These are phyloP conservation scores for Halocynthia roretzi DNA, from an alignment of 23 tunicate species.

Conservation along the genomic window DNA sequence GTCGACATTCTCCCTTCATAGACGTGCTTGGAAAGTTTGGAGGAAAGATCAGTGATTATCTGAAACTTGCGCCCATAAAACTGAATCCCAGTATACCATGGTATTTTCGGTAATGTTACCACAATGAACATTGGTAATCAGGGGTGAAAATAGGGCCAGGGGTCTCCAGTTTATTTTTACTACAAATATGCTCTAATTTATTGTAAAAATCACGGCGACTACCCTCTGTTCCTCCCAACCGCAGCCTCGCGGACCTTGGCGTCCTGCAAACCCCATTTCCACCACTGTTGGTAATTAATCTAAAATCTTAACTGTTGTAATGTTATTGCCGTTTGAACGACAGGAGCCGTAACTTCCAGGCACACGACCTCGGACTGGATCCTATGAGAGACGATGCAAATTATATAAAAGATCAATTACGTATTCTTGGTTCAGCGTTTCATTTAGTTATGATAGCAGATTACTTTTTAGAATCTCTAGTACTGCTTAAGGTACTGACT, in stretches of 20 bases:
- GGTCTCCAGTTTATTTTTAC: too few relatives aligned
- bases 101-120: constrained; percentile 3
- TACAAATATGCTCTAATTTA: too few relatives aligned
- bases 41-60: not conserved
- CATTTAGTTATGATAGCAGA: constrained; percentile 54
- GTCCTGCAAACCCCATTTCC: not conserved
- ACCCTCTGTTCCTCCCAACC: too few relatives aligned
- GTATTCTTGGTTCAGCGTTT: constrained; percentile 21
- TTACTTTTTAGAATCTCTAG: constrained; percentile 51
- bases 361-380: constrained; percentile 50
- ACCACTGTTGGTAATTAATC: too few relatives aligned
- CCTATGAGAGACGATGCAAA: constrained; percentile 21
- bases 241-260: too few relatives aligned
- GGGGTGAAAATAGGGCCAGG: too few relatives aligned
- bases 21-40: not conserved
- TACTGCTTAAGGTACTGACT: constrained; percentile 33
- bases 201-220: too few relatives aligned
- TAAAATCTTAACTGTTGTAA: too few relatives aligned
- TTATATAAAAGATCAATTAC: constrained; percentile 16
- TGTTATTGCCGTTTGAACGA: too few relatives aligned
- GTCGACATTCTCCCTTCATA: not conserved
- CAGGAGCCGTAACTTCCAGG: constrained; percentile 40
- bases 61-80: not conserved
- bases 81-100: not conserved
- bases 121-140: not conserved